Percentiles rank a stretch among this genome's conserved stretches.
Evolutionary conservation across 1,140 invertebrate species (phyloP).

Genomic region (Mactra quadrangularis): DNA sequence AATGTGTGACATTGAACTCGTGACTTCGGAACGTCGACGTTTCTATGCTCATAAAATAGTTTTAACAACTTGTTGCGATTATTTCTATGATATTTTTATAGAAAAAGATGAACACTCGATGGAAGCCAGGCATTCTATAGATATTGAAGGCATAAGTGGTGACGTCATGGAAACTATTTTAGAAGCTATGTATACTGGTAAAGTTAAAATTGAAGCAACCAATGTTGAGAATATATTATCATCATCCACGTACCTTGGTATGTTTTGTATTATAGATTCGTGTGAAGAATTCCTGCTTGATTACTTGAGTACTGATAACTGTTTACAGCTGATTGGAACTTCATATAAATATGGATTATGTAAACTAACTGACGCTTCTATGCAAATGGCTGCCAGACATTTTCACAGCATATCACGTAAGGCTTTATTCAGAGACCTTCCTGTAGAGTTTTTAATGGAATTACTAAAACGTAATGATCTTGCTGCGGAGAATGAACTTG

Average conservation of each 20-base stretch:
- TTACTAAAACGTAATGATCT: constrained; percentile 70
- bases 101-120: constrained; percentile 33
- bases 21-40: constrained; percentile 55
- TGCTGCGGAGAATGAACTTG: constrained; percentile 62
- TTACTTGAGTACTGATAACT: constrained; percentile 63
- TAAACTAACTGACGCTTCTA: constrained; percentile 53
- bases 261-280: constrained; percentile 66
- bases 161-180: constrained; percentile 62
- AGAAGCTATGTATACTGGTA: constrained; percentile 71
- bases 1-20: constrained; percentile 66
- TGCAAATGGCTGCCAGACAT: constrained; percentile 66
- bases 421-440: constrained; percentile 63
- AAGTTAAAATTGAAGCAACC: constrained; percentile 55
- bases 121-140: constrained; percentile 26
- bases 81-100: constrained; percentile 71
- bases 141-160: constrained; percentile 51
- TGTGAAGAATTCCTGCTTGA: constrained; percentile 71
- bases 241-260: constrained; percentile 62
- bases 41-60: constrained; percentile 67
- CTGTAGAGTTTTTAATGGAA: constrained; percentile 62
- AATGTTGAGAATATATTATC: constrained; percentile 64
- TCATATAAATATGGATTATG: constrained; percentile 63
- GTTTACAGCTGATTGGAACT: constrained; percentile 64
- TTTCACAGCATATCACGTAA: constrained; percentile 61
- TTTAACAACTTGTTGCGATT: constrained; percentile 71